Base-by-base conservation (phyloP, 2,113 vertebrate genomes). In the Heptranchias perlo region DNA sequence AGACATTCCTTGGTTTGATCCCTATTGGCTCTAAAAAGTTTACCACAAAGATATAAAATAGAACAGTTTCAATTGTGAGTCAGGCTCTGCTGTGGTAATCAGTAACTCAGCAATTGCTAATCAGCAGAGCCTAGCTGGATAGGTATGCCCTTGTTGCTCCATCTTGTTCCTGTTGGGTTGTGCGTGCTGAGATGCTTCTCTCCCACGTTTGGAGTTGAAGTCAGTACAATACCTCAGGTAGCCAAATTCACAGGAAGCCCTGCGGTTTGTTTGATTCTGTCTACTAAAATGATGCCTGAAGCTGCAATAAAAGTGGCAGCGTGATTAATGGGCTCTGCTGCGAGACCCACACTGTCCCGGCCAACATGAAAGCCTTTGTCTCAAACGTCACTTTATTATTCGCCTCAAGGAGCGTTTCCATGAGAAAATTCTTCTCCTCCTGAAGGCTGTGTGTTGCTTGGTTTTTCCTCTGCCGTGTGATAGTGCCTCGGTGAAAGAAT, bases 251-350 rank as follows among this genome's bases (percentile, higher is more conserved):
- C 25, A 69, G 35, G 64, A 28, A 69, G 2, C 47, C 39, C 52
- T 16, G 25, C 25, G 4, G 28, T 18, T 31, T 69, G 65, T n/a
- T 13, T 67, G 61, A 65, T 31, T 31, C 44, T 5, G 35, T 93
- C 89, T 62, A 18, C 4, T 25, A 73, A 69, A 31, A 58, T 28
- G 58, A 69, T 52, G 65, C 94, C 94, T 52, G 94, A 49, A 95
- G 94, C 64, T 67, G 44, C 94, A 95, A 95, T 95, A 95, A 95
- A 95, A 95, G 10, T 67, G 93, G 93, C 93, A 95, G 65, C 16
- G 64, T 69, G 73, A 95, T 95, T 95, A 69, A 49, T 95, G 64
- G 94, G 14, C 58, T n/a, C 54, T 61, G 58, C 35, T 39, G 35
- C 16, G 4, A 62, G 62, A 23, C 58, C 31, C 54, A 62, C 89